Evolutionary conservation across 2,797 vertebrate genomes (phyloP).

Genomic region (Buceros bicornis): DNA sequence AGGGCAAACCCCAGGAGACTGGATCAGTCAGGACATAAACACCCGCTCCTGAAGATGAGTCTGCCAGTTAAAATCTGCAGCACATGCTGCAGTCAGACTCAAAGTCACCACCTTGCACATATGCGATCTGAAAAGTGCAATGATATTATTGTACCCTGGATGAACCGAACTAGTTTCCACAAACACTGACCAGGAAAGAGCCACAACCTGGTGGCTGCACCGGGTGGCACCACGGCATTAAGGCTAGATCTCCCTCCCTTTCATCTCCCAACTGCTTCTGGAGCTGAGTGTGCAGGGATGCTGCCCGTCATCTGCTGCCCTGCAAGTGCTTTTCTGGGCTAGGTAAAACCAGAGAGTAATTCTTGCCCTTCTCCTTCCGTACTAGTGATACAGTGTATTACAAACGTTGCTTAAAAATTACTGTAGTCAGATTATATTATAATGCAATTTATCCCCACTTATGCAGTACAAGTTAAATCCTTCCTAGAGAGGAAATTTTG

Average conservation of each 20-base stretch:
- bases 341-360: not conserved
- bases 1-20: not conserved
- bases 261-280: not conserved
- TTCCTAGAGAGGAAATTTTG: not conserved
- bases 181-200: not conserved
- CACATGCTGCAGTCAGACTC: not conserved
- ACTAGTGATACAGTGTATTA: not conserved
- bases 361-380: not conserved
- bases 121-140: not conserved
- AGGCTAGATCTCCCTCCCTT: not conserved
- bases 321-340: not conserved
- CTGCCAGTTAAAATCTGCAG: not conserved
- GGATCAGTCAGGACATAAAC: not conserved
- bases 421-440: not conserved
- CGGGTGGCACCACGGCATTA: fast-evolving
- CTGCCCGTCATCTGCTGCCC: not conserved
- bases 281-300: fast-evolving
- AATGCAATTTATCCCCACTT: not conserved
- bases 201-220: not conserved
- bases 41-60: fast-evolving
- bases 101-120: not conserved
- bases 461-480: not conserved
- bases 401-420: not conserved
- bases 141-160: not conserved
- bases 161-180: not conserved